Percentiles rank a stretch among this genome's conserved stretches.
phyloP scores from a whole-genome alignment of 2,888 invertebrate genomes.

The Epinotia nisella region DNA sequence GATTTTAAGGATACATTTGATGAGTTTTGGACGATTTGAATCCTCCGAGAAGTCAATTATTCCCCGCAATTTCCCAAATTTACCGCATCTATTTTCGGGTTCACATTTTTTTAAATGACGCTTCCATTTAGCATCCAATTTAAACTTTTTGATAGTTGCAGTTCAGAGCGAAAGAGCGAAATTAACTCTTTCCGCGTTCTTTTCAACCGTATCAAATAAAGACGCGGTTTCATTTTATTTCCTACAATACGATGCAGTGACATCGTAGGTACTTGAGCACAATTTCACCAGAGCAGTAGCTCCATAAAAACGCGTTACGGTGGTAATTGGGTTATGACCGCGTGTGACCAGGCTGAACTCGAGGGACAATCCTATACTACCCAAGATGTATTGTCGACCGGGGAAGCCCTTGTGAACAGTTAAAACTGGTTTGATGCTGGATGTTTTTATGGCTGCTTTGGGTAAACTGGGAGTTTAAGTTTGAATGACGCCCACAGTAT shows the following conservation, averaged over 20 bases:
- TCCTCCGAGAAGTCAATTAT: too few relatives aligned
- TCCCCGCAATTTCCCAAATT: too few relatives aligned
- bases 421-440: slow-evolving; percentile 29
- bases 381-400: slow-evolving; percentile 54
- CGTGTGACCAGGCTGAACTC: slow-evolving; percentile 54
- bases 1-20: too few relatives aligned
- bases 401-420: slow-evolving; percentile 12
- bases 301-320: slow-evolving; percentile 69
- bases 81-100: too few relatives aligned
- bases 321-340: slow-evolving; percentile 73
- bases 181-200: neutral
- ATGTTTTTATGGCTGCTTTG: slow-evolving; percentile 24
- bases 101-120: too few relatives aligned
- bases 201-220: neutral
- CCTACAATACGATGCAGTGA: neutral
- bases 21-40: too few relatives aligned
- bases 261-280: slow-evolving; percentile 8
- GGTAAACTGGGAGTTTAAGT: slow-evolving; percentile 4
- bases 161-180: neutral
- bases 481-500: neutral
- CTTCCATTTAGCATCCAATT: too few relatives aligned
- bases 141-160: neutral
- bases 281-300: slow-evolving; percentile 42
- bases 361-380: slow-evolving; percentile 61
- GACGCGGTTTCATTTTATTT: neutral